These are phyloP conservation scores for Paracentrotus lividus DNA, from an alignment of 53 echinoderm and acorn worm genomes.

Conservation along the genomic window DNA sequence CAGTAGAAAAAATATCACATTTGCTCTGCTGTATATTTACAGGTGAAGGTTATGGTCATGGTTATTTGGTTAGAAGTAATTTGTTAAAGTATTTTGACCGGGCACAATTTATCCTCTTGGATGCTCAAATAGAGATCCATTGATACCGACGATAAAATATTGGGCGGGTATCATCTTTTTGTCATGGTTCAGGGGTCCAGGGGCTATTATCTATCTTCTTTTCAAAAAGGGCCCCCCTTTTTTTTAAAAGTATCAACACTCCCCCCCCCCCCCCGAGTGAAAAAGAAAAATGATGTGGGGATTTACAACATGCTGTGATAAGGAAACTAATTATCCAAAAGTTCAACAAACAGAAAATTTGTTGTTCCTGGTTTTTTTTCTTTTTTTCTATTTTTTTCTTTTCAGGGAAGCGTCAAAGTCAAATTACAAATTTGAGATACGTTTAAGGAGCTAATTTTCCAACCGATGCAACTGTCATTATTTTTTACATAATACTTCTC, in stretches of 20 bases:
- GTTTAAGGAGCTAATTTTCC: too few relatives aligned
- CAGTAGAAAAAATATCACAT: neutral
- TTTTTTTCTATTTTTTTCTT: neutral
- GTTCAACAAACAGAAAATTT: too few relatives aligned
- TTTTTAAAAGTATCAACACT: neutral
- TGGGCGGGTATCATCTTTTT: neutral
- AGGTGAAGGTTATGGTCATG: neutral
- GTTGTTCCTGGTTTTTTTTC: neutral
- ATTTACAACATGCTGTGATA: too few relatives aligned
- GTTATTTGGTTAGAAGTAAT: neutral
- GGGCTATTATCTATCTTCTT: neutral
- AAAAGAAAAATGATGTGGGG: too few relatives aligned
- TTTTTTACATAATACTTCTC: too few relatives aligned
- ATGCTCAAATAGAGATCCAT: neutral
- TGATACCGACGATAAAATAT: neutral
- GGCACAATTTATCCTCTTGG: neutral
- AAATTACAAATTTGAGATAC: too few relatives aligned
- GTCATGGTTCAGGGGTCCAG: neutral
- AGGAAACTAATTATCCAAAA: too few relatives aligned
- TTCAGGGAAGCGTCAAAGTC: too few relatives aligned
- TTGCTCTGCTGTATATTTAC: neutral
- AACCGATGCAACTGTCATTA: too few relatives aligned
- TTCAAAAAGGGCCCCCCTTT: neutral
- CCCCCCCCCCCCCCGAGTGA: neutral
- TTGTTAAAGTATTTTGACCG: slow-evolving; percentile 10